Evolutionary conservation across 2,888 invertebrate genomes (phyloP), one percentile per base, ranked within the genome.

Genomic region (Morpho achilles): DNA sequence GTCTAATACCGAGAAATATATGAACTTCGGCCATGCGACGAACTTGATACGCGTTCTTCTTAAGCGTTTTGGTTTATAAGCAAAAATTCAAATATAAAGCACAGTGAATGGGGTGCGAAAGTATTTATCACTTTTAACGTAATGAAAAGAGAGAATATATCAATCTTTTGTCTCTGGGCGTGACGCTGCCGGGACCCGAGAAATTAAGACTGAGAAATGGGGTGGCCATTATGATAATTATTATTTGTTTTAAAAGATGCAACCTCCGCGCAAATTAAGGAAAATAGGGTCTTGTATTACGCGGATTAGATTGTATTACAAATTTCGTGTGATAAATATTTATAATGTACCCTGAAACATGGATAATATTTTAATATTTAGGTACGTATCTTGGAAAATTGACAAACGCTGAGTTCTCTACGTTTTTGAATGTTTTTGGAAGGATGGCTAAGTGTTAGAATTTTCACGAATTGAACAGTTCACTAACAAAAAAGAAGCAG

Each of bases 191-290:
- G 67, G 75, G 72, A 73, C 67, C 65, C 59, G 73, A 73, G 74
- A 81, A 84, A 84, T 85, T 84, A 87, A 84, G 81, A 75, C 76
- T 71, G 83, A 85, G 82, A 85, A 85, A 87, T 87, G 79, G 74
- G 72, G 69, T 56, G 69, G 63, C 80, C 77, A 84, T 86, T 85
- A 85, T 76, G 77, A 69, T 80, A 84, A 87, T 87, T 77, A 79
- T 84, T 79, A 83, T 87, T 87, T 85, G 80, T 83, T 79, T 80
- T 57, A 57, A 62, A 65, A 61, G 54, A 61, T 59, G 50, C 60
- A 56, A 61, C 58, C 60, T 60, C 49, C 63, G 60, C 42, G 58
- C 54, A 56, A 61, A 56, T 61, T 61, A 59, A 57, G 61, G 50
- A 55, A 59, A 57, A 50, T 44, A 46, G 61, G 55, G 45, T 16